A percentile compares a stretch with the other conserved stretches of the same genome.
These are phyloP conservation scores for Vulpes vulpes DNA, from an alignment of 2,113 vertebrate genomes.

Conservation along the genomic window DNA sequence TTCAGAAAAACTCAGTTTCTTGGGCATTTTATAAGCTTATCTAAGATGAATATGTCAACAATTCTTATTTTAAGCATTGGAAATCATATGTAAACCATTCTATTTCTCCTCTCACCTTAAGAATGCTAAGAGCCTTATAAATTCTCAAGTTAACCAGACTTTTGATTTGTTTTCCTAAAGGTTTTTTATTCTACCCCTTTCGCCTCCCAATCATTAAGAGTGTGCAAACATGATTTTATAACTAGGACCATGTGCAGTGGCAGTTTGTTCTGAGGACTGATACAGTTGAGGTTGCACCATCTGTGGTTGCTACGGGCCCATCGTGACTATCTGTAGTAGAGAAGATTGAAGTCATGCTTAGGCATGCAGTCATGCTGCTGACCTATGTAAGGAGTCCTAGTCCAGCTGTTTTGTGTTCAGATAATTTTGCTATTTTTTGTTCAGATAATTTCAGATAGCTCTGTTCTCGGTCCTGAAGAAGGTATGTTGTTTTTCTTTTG, in stretches of 20 bases:
- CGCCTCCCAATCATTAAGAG: neutral
- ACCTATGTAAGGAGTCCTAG: neutral
- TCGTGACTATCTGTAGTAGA: neutral
- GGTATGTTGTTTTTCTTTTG: neutral
- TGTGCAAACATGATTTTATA: neutral
- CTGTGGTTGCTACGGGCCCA: neutral
- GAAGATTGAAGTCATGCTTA: neutral
- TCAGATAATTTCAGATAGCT: neutral
- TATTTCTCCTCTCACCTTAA: neutral
- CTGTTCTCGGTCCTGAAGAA: constrained; percentile 31
- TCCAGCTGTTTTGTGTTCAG: neutral
- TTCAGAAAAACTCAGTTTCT: neutral
- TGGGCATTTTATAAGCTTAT: neutral
- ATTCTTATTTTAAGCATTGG: neutral
- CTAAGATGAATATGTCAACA: neutral
- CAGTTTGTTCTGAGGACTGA: neutral
- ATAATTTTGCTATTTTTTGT: neutral
- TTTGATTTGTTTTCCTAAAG: neutral
- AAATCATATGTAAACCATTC: neutral
- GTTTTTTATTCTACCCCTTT: neutral
- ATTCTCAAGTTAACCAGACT: neutral
- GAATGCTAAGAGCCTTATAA: neutral
- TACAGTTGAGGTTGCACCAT: neutral
- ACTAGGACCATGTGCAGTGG: neutral
- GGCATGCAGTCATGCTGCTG: neutral